A percentile compares a stretch with the other conserved stretches of the same genome.
These are phyloP conservation scores for Cistogaster globosa DNA, from an alignment of 2,888 invertebrate genomes.

Conservation along the genomic window DNA sequence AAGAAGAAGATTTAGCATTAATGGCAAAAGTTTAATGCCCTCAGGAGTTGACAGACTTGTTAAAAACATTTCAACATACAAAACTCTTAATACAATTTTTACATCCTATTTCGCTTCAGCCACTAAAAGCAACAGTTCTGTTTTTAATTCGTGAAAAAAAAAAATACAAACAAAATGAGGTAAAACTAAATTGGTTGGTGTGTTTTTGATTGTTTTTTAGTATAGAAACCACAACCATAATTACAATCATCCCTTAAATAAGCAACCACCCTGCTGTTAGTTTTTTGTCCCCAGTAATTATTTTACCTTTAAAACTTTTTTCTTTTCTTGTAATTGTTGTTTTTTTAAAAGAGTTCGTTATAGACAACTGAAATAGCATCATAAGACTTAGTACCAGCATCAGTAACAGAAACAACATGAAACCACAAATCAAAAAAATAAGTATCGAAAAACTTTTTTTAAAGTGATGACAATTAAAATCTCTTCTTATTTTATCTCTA, in stretches of 20 bases:
- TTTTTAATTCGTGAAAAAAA: background rate
- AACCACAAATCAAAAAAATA: constrained; percentile 59
- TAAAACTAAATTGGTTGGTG: constrained; percentile 22
- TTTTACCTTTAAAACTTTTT: constrained; percentile 51
- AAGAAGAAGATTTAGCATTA: constrained; percentile 45
- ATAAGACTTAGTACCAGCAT: background rate
- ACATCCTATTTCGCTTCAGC: constrained; percentile 29
- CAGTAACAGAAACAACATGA: background rate
- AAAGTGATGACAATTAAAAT: constrained; percentile 52
- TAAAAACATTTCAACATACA: constrained; percentile 29
- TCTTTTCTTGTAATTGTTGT: constrained; percentile 1
- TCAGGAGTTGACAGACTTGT: constrained; percentile 42
- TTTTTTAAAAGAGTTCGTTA: constrained; percentile 28
- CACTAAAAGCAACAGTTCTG: constrained; percentile 50
- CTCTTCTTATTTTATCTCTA: background rate
- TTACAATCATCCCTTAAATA: background rate
- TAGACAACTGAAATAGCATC: constrained; percentile 43
- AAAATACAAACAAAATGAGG: constrained; percentile 39
- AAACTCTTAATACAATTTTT: constrained; percentile 15
- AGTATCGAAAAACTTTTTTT: constrained; percentile 30
- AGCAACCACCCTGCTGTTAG: constrained; percentile 2
- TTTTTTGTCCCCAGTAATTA: constrained; percentile 29
- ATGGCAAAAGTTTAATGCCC: constrained; percentile 70
- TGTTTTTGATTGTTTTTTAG: constrained; percentile 8
- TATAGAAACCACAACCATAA: constrained; percentile 15